These are phyloP conservation scores for Euleptes europaea DNA, from an alignment of 2,113 vertebrate species.

Conservation along the genomic window DNA sequence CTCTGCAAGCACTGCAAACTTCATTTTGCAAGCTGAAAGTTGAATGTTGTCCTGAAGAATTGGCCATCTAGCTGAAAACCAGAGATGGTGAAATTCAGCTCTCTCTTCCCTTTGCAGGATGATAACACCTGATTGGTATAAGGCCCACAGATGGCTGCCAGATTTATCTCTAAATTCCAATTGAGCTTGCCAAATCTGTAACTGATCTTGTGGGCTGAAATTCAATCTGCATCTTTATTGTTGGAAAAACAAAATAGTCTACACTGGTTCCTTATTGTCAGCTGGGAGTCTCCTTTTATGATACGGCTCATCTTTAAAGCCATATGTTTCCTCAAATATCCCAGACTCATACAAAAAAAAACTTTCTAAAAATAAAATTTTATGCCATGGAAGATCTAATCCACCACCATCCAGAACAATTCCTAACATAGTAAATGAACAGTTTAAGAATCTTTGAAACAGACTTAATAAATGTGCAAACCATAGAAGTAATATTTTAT, in stretches of 20 bases:
- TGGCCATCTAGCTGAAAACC: not conserved
- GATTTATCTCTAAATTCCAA: not conserved
- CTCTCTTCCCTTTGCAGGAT: slow-evolving; percentile 12
- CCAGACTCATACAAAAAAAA: not conserved
- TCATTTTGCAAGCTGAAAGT: slow-evolving; percentile 1
- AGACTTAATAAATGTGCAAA: not conserved
- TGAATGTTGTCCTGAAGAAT: not conserved
- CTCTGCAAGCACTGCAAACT: not conserved
- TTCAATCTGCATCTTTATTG: slow-evolving; percentile 3
- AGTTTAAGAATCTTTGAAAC: not conserved
- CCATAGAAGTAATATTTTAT: not conserved
- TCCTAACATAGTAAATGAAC: not conserved
- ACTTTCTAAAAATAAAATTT: slow-evolving; percentile 4
- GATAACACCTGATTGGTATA: not conserved
- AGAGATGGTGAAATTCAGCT: not conserved
- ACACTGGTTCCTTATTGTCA: not conserved
- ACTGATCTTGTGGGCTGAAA: slow-evolving; percentile 4
- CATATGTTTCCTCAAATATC: not conserved
- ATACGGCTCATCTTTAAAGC: not conserved
- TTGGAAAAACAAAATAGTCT: not conserved
- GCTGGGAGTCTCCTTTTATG: not conserved
- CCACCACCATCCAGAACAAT: not conserved
- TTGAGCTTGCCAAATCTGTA: slow-evolving; percentile 5
- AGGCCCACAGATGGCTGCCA: not conserved
- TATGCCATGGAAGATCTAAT: not conserved